Percentiles rank a stretch among this genome's conserved stretches.
phyloP scores from a whole-genome alignment of 2,797 vertebrate species.

The Cichlasoma orientale region DNA sequence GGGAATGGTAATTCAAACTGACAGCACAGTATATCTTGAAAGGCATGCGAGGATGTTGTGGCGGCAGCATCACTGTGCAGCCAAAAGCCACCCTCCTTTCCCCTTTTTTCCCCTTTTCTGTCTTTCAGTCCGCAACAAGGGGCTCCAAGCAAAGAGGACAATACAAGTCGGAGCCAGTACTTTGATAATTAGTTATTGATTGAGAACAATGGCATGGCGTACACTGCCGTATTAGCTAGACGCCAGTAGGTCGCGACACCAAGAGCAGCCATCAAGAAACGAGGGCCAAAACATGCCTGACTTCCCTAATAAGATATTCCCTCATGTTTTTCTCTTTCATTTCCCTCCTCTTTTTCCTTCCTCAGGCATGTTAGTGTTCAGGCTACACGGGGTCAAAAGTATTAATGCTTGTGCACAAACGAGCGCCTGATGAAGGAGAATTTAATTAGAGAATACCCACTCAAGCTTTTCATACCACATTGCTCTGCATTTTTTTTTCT shows the following conservation, averaged over 20 bases:
- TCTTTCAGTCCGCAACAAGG: constrained; percentile 85
- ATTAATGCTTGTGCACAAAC: constrained; percentile 81
- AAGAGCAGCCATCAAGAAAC: constrained; percentile 88
- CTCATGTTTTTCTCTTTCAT: constrained; percentile 81
- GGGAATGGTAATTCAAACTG: constrained; percentile 92
- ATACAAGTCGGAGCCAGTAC: constrained; percentile 82
- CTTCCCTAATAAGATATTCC: constrained; percentile 84
- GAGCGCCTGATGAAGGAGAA: constrained; percentile 78
- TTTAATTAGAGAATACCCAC: constrained; percentile 80
- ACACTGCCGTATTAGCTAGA: constrained; percentile 90
- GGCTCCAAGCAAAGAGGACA: constrained; percentile 88
- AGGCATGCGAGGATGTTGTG: constrained; percentile 87
- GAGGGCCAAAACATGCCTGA: constrained; percentile 84
- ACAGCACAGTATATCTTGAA: constrained; percentile 90
- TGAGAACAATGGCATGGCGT: constrained; percentile 87
- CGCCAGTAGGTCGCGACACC: constrained; percentile 88
- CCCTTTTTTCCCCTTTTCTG: constrained; percentile 67
- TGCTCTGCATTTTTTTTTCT: constrained; percentile 40
- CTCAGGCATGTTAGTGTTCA: constrained; percentile 75
- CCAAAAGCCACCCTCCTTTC: constrained; percentile 90
- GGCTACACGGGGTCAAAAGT: constrained; percentile 80
- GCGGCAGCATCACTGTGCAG: constrained; percentile 86
- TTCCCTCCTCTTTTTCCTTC: constrained; percentile 73
- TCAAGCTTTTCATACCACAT: constrained; percentile 59
- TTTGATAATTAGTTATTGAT: constrained; percentile 99